Evolutionary conservation across 2,797 vertebrate species (phyloP).

Genomic region (Ptychobarbus kaznakovi): DNA sequence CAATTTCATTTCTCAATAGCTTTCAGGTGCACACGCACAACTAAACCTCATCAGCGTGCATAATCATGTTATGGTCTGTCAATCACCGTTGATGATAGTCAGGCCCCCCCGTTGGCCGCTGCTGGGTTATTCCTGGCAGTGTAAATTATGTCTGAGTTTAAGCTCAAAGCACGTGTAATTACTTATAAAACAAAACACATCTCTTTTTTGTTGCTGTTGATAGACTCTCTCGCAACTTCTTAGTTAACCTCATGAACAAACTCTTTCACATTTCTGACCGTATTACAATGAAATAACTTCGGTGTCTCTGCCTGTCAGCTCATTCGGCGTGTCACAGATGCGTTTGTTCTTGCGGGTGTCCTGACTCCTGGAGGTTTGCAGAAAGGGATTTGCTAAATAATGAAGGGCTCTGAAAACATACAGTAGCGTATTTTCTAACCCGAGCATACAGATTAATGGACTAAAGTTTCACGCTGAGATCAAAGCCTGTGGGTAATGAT

Average conservation of each 20-base stretch:
- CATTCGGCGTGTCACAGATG: not conserved
- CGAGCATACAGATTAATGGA: slow-evolving; percentile 37
- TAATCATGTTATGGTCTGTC: slow-evolving; percentile 27
- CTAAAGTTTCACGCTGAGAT: slow-evolving; percentile 68
- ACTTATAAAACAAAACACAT: not conserved
- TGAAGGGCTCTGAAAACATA: slow-evolving; percentile 62
- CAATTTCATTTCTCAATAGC: not conserved
- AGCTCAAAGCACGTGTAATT: not conserved
- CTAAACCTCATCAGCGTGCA: slow-evolving; percentile 22
- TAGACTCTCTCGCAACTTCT: not conserved
- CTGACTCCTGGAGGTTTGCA: slow-evolving; percentile 42
- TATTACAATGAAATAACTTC: not conserved
- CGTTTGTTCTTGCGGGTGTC: not conserved
- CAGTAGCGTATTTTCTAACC: slow-evolving; percentile 48
- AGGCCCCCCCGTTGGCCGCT: not conserved
- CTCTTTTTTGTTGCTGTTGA: not conserved
- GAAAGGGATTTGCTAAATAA: slow-evolving; percentile 65
- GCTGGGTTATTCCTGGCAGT: slow-evolving; percentile 3
- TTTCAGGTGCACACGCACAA: slow-evolving; percentile 24
- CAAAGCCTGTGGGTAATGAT: slow-evolving; percentile 68
- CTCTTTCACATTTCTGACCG: not conserved
- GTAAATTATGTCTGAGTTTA: slow-evolving; percentile 10
- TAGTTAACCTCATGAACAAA: not conserved
- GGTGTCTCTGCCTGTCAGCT: not conserved
- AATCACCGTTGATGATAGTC: slow-evolving; percentile 26